Evolutionary conservation across 2,113 vertebrate genomes (phyloP), one percentile per base, ranked within the genome.

Genomic region (Chascanopsetta lugubris): DNA sequence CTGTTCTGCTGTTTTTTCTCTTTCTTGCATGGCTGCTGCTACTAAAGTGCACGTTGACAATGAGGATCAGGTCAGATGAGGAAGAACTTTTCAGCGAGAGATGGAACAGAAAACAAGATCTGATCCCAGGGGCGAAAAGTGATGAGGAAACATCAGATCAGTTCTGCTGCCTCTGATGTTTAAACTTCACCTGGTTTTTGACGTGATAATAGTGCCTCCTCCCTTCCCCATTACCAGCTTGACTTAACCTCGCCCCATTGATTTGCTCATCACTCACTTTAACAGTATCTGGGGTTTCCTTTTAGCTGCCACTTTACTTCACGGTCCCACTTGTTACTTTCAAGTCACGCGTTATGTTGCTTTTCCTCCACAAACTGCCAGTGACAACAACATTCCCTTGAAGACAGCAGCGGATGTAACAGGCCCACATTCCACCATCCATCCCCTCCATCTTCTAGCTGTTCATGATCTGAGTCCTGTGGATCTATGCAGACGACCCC

Each of bases 401-500:
- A 77, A 86, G 83, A 84, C 80, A 71, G 80, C 73, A 73, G 72
- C 61, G 70, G 75, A 85, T 80, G 75, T 76, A 74, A 54, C 34
- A 25, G 61, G 62, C 74, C 68, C 70, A 71, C 72, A 57, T 43
- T 72, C 64, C 42, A 56, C 53, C 55, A 61, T 53, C 53, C 15
- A 15, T 53, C 48, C 55, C 63, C 47, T 43, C 13, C 2, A 57
- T 68, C 58, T 74, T n/a, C 64, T 75, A 77, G 58, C 75, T 74
- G 77, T 79, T 83, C 64, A 70, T 24, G 51, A 71, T 85, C 65
- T 62, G 80, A 82, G 81, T 82, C 70, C 73, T 75, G 88, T 90
- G 86, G 86, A 91, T 91, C 90, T 90, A 91, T 91, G 90, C 90
- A 89, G 85, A 91, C 78, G 82, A 89, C 61, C 49, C 72, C 72